Evolutionary conservation across 2,113 vertebrate genomes (phyloP).

Genomic region (Tenebrosternarchus preto): DNA sequence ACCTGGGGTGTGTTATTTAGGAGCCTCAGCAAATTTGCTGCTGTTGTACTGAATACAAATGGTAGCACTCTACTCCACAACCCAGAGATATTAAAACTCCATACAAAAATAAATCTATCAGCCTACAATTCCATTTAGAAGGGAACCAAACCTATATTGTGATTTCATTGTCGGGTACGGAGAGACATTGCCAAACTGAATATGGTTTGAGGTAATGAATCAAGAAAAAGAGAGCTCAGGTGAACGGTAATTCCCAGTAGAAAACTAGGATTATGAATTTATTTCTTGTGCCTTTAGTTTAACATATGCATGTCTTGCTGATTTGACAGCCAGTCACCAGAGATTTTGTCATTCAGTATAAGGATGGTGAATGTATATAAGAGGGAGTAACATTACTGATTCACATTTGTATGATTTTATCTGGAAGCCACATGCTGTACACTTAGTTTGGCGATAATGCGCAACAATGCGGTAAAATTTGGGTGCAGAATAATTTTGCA

Average conservation of each 20-base stretch:
- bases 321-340: not conserved
- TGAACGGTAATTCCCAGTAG: not conserved
- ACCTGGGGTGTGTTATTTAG: constrained; percentile 33
- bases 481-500: not conserved
- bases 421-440: not conserved
- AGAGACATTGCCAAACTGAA: constrained; percentile 19
- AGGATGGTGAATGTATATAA: not conserved
- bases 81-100: constrained; percentile 11
- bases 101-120: constrained; percentile 28
- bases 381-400: not conserved
- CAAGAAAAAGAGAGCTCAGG: constrained; percentile 1
- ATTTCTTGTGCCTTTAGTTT: constrained; percentile 6
- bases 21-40: constrained; percentile 15
- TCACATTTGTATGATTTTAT: not conserved
- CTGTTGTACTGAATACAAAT: constrained; percentile 37
- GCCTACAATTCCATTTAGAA: constrained; percentile 15
- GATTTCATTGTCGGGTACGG: constrained; percentile 8
- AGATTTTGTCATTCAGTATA: not conserved
- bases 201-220: constrained; percentile 20
- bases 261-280: constrained; percentile 1
- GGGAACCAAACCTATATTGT: constrained; percentile 21
- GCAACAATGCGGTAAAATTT: not conserved
- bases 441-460: not conserved
- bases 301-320: constrained; percentile 21
- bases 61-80: constrained; percentile 3